These are phyloP conservation scores for Corythornis madagascariensis DNA, from an alignment of 2,113 vertebrate genomes.

Conservation along the genomic window DNA sequence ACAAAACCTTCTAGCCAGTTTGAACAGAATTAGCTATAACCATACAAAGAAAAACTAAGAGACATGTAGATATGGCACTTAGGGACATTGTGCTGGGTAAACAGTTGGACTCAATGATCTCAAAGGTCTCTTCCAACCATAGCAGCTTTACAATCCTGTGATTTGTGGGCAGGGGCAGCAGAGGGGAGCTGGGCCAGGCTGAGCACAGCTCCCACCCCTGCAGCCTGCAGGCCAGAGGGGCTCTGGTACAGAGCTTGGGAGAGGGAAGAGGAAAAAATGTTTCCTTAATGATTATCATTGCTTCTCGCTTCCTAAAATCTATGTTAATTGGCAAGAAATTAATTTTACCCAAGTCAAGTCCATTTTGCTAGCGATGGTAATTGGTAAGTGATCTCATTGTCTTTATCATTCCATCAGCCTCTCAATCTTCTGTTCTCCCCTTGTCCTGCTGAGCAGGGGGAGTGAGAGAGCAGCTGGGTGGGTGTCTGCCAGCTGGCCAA, in stretches of 20 bases:
- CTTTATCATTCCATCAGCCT: fast-evolving
- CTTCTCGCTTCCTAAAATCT: not conserved
- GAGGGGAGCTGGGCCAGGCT: too few relatives aligned
- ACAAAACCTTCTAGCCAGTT: not conserved
- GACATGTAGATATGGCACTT: too few relatives aligned
- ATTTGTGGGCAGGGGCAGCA: not conserved
- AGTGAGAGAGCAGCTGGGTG: not conserved
- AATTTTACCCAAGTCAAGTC: not conserved
- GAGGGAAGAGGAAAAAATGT: not conserved
- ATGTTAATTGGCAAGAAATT: not conserved
- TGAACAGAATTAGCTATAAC: not conserved
- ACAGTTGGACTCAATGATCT: too few relatives aligned
- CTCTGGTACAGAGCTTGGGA: not conserved
- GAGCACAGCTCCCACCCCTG: too few relatives aligned
- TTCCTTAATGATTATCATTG: not conserved
- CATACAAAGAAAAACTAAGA: not conserved
- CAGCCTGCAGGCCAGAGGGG: too few relatives aligned
- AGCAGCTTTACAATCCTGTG: too few relatives aligned
- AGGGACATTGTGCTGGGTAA: too few relatives aligned
- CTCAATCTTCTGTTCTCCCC: not conserved
- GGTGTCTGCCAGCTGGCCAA: not conserved
- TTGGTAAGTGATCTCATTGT: not conserved
- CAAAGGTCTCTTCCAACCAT: too few relatives aligned
- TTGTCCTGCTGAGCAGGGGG: not conserved
- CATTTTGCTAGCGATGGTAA: not conserved